Base-by-base conservation (phyloP, 1,140 invertebrate species). In the Neomicropteryx cornuta region DNA sequence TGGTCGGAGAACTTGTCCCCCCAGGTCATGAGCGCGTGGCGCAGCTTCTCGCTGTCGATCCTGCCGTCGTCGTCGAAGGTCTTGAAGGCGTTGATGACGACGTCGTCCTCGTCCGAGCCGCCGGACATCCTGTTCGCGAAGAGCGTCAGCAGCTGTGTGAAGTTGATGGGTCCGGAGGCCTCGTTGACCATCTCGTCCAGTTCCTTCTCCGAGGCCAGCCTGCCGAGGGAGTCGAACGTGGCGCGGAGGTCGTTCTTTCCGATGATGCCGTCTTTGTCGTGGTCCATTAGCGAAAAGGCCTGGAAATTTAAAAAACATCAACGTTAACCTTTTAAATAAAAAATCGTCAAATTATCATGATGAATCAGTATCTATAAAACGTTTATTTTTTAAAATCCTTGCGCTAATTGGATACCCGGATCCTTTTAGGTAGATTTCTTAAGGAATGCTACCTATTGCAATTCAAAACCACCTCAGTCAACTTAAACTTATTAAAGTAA, bases 201-300 rank as follows among this genome's bases (percentile, higher is more conserved):
- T 66, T 95, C 90, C 63, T 89, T 87, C 55, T 95, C 90, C 49
- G 77, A 77, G 52, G 83, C 81, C 41, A 93, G 73, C 63, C 86
- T 83, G 72, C 94, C 94, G 42, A 97, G 77, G 47, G 86, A 85
- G 69, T 95, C 91, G 72, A 92, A 97, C 58, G 92, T 93, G 56
- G 85, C 84, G 60, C 91, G 84, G 55, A 98, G 77, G 71, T 98
- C 95, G 64, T 82, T 85, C 66, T 95, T 93, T 61, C 87, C 87
- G 62, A 98, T 90, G 70, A 97, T 85, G 53, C 93, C 92, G 68
- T 98, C 95, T 71, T 97, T 94, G 73, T 98, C 90, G 69, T 87
- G 83, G 74, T 98, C 95, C 83, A 98, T 98, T 58, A 98, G 81
- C 66, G 87, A 82, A 83, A 98, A 97, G 57, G 89, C 90, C 87